Base-by-base conservation (phyloP, 2,113 vertebrate genomes). In the Albula goreensis region DNA sequence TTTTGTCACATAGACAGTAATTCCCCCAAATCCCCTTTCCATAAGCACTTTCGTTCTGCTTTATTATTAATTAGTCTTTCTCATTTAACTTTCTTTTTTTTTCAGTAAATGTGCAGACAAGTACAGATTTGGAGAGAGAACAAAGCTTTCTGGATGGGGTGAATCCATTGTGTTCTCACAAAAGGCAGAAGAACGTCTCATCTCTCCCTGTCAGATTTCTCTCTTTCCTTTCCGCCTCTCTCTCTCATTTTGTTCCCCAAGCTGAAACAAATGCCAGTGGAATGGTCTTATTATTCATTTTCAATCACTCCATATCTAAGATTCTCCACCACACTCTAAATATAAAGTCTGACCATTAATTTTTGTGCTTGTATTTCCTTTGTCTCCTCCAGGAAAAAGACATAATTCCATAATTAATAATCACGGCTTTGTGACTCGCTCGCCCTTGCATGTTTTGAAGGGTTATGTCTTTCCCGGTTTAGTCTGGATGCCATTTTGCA, bases 1-100 rank as follows among this genome's bases (percentile, higher is more conserved):
- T 87, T 70, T 48, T 60, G 19, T 51, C 84, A n/a, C 87, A 89
- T 87, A 74, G 11, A 84, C 19, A 50, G 6, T 25, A 60, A 86
- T 89, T 88, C 89, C 86, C 85, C 80, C 48, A 91, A 91, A 91
- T 49, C 80, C 70, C 81, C 10, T 83, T 89, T 91, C 83, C 87
- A 87, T 70, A 83, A 84, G 81, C 84, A 66, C 83, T 89, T 89
- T 90, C 84, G 81, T 83, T 87, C 89, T 87, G 88, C 83, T 88
- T 89, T 90, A 50, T 86, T 86, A 93, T 94, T 93, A 91, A 93
- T 94, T 92, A 92, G 80, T 78, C 52, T 70, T 48, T 17, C 11
- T 84, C 63, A 78, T 83, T 83, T 85, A 84, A 83, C 70, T 86
- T 88, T 88, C 78, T 81, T 56, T 79, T 83, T 85, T 87, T 11